Evolutionary conservation across 92 coral and sea anemone genomes (phyloP).

Genomic region (Ricordea florida): DNA sequence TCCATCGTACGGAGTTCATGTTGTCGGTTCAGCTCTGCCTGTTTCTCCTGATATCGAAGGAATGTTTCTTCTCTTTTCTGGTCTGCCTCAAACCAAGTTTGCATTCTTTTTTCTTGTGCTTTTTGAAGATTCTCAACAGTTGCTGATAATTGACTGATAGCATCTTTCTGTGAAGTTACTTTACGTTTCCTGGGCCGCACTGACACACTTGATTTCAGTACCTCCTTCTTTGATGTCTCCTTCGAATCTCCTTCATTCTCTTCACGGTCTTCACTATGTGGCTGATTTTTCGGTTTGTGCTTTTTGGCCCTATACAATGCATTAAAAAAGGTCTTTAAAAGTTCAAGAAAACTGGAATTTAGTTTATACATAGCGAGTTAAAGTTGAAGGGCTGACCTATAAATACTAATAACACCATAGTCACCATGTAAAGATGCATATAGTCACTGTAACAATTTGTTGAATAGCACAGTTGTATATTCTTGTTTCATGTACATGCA

Average conservation of each 20-base stretch:
- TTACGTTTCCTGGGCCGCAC: slow-evolving; percentile 32
- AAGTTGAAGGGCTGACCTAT: slow-evolving; percentile 2
- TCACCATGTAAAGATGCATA: neutral
- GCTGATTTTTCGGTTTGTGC: neutral
- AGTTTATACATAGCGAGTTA: neutral
- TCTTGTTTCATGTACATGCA: neutral
- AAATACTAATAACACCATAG: neutral
- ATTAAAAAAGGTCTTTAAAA: neutral
- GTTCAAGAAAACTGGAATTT: slow-evolving; percentile 1
- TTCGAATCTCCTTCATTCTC: slow-evolving; percentile 8
- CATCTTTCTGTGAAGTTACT: slow-evolving; percentile 21
- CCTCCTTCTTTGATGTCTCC: slow-evolving; percentile 2
- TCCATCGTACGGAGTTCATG: slow-evolving; percentile 37
- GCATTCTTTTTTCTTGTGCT: slow-evolving; percentile 52
- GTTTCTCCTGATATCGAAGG: slow-evolving; percentile 50
- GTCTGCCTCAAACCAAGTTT: slow-evolving; percentile 27
- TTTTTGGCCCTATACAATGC: neutral
- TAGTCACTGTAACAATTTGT: neutral
- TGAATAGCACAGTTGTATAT: neutral
- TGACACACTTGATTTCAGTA: slow-evolving; percentile 7
- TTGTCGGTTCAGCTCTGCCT: slow-evolving; percentile 44
- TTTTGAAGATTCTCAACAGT: slow-evolving; percentile 30
- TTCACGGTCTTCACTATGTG: neutral
- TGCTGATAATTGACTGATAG: slow-evolving; percentile 28
- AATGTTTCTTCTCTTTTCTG: slow-evolving; percentile 35